Evolutionary conservation across 1,140 invertebrate genomes (phyloP).

Genomic region (Pachypeltis micranthus): DNA sequence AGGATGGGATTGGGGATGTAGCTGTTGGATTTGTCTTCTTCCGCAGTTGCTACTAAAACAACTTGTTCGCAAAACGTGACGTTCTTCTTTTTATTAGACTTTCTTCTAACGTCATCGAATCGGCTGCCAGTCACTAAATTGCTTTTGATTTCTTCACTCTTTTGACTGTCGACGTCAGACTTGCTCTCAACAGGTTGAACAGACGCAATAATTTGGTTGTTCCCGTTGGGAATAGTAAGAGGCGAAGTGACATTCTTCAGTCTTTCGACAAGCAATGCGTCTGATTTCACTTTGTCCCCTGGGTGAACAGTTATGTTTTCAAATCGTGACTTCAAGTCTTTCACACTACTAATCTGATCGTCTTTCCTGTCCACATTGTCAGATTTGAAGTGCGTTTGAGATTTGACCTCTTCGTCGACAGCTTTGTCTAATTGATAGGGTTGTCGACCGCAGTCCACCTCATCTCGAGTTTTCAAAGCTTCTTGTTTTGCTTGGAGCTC

Average conservation of each 20-base stretch:
- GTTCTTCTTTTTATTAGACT: slow-evolving; percentile 69
- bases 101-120: slow-evolving; percentile 32
- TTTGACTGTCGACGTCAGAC: slow-evolving; percentile 15
- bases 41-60: slow-evolving; percentile 77
- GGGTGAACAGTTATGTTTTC: slow-evolving; percentile 46
- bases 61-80: slow-evolving; percentile 91
- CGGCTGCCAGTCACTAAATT: slow-evolving; percentile 9
- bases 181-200: too few relatives aligned
- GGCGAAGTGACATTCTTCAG: not conserved
- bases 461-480: slow-evolving; percentile 16
- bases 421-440: slow-evolving; percentile 13
- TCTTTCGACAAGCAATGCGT: not conserved
- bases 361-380: slow-evolving; percentile 11
- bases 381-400: not conserved
- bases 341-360: slow-evolving; percentile 38
- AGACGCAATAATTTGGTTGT: too few relatives aligned
- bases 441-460: not conserved
- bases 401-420: not conserved
- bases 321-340: slow-evolving; percentile 70
- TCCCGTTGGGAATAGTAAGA: not conserved
- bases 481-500: slow-evolving; percentile 67
- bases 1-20: slow-evolving; percentile 84
- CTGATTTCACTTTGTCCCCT: slow-evolving; percentile 13
- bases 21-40: slow-evolving; percentile 78
- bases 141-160: slow-evolving; percentile 17